Evolutionary conservation across 2,797 vertebrate species (phyloP).

Genomic region (Chrysocyon brachyurus): DNA sequence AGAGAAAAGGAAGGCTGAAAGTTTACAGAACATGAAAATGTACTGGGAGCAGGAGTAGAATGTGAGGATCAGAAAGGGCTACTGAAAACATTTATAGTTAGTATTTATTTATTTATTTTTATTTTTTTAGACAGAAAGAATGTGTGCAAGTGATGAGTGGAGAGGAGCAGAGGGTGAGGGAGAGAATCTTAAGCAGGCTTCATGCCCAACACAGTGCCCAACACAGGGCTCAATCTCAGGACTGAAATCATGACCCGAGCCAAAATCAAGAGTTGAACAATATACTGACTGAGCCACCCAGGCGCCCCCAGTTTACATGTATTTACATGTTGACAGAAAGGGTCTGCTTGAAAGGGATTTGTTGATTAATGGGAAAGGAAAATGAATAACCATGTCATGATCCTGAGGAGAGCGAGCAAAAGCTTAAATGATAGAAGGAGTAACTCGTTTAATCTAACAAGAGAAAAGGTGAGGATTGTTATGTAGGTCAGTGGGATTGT

Average conservation of each 20-base stretch:
- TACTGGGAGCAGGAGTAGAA: neutral
- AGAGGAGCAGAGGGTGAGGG: neutral
- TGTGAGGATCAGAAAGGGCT: neutral
- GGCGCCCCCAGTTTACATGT: neutral
- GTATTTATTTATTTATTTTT: neutral
- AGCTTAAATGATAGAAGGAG: neutral
- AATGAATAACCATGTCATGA: neutral
- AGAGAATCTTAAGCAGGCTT: neutral
- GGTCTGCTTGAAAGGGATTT: neutral
- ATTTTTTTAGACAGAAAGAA: neutral
- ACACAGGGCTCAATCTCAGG: neutral
- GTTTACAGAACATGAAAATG: neutral
- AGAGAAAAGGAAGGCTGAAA: neutral
- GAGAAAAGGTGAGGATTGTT: neutral
- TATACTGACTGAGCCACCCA: neutral
- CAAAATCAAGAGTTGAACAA: neutral
- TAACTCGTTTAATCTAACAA: neutral
- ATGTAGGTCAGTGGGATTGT: neutral
- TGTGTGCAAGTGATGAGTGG: neutral
- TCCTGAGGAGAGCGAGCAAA: neutral
- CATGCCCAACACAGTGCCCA: rapidly evolving
- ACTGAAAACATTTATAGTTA: neutral
- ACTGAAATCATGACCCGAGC: neutral
- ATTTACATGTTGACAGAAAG: neutral
- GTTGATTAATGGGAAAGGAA: neutral